Conservation (phyloP, 2,888 invertebrate genomes). For the Phortica okadai region DNA sequence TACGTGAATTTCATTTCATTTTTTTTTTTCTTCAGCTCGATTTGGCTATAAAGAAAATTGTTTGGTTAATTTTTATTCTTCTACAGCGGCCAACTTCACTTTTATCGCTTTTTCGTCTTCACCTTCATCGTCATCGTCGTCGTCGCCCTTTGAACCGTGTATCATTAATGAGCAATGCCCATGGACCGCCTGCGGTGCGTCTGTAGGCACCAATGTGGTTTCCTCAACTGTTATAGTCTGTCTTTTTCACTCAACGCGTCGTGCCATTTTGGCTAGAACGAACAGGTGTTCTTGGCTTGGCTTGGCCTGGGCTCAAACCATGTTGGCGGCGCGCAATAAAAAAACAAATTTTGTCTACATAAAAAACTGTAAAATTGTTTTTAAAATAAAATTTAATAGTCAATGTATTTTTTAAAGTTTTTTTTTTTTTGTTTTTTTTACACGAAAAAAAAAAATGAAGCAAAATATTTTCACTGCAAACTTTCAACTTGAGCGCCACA, state of each 20-base stretch:
- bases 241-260: neutral
- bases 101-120: constrained; percentile 12
- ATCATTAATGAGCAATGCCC: constrained; percentile 30
- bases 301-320: neutral
- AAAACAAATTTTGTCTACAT: neutral
- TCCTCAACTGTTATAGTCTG: neutral
- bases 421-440: neutral
- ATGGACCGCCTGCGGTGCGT: constrained; percentile 37
- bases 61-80: constrained; percentile 46
- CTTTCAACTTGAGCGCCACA: constrained; percentile 67
- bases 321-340: neutral
- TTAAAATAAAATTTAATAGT: constrained; percentile 9
- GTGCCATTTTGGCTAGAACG: neutral
- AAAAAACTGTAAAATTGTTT: constrained; percentile 23
- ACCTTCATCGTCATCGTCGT: neutral
- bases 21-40: constrained; percentile 17
- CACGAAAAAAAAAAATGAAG: constrained; percentile 12
- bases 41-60: constrained; percentile 37
- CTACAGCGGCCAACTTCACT: constrained; percentile 10
- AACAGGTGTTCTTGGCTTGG: constrained; percentile 23
- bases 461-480: constrained; percentile 57
- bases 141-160: constrained; percentile 32
- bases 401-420: neutral
- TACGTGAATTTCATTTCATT: constrained; percentile 17
- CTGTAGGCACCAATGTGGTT: neutral